Conservation (phyloP, 2,797 vertebrate genomes). For the Chiroxiphia lanceolata region DNA sequence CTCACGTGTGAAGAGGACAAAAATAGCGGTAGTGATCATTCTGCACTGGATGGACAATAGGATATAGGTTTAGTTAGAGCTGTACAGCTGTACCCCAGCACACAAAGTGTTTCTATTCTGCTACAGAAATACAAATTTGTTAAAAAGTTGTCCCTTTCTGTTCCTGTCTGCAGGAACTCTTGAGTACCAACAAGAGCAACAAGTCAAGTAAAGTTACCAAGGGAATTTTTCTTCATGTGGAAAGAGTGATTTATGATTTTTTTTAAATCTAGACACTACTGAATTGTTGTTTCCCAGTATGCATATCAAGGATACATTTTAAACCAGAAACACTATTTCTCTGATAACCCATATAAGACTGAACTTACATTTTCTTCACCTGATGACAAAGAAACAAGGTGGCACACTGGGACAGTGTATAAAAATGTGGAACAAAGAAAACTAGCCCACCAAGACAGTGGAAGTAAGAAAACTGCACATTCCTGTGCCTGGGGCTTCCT, state of each 20-base stretch:
- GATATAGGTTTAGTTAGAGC: neutral
- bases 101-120: neutral
- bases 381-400: neutral
- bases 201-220: neutral
- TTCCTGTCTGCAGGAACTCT: neutral
- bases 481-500: constrained; percentile 44
- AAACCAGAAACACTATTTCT: neutral
- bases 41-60: neutral
- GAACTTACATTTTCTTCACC: neutral
- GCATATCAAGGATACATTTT: neutral
- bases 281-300: neutral
- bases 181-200: neutral
- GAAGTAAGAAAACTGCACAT: constrained; percentile 35
- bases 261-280: neutral
- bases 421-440: constrained; percentile 1
- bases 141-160: neutral
- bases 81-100: neutral
- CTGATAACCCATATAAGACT: neutral
- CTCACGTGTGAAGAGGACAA: neutral
- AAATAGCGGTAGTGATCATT: neutral
- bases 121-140: neutral
- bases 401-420: neutral
- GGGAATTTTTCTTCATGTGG: neutral
- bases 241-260: neutral
- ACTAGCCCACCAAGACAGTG: constrained; percentile 33